Evolutionary conservation across 2,113 vertebrate species (phyloP), one percentile per base, ranked within the genome.

Genomic region (Thryonomys swinderianus): DNA sequence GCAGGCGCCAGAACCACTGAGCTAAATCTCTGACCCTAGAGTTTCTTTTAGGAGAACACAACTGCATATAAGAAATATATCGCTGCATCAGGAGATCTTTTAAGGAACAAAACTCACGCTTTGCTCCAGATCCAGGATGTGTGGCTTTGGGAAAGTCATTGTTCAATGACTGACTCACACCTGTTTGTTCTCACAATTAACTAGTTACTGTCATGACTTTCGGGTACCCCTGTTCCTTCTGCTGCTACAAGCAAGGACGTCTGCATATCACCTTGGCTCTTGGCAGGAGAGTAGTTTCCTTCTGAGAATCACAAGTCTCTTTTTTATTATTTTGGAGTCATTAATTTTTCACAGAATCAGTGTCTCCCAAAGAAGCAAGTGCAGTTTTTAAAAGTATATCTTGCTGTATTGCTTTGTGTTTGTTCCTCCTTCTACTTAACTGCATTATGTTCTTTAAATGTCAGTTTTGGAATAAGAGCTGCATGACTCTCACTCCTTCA

Each of bases 281-380:
- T 95, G 80, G 40, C 34, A 91, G 27, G n/a, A 78, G 91, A 64
- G 30, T 61, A 55, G 92, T 95, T 92, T 96, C 42, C 14, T 80
- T 32, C 13, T 74, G 69, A 92, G 74, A 92, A 34, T 61, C 92
- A 95, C 73, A 90, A 67, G 53, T 71, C 42, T 84, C 48, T 17
- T 74, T 89, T 92, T 90, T 62, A 80, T 94, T 93, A 93, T 92
- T 85, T 92, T 90, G 61, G 85, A 83, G 12, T 76, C 21, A 13
- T 79, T 73, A 27, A 51, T 32, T 71, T 90, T 14, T 92, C 20
- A 45, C 14, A n/a, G 9, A 85, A 73, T 69, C 37, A 66, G n/a
- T 66, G 71, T 78, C 27, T 88, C 82, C 37, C 10, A 40, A 78
- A 81, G 37, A 34, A 89, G 14, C 16, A 93, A 32, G 3, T 62